Evolutionary conservation across 2,113 vertebrate species (phyloP), one percentile per base, ranked within the genome.

Genomic region (Nothobranchius kuhntae): DNA sequence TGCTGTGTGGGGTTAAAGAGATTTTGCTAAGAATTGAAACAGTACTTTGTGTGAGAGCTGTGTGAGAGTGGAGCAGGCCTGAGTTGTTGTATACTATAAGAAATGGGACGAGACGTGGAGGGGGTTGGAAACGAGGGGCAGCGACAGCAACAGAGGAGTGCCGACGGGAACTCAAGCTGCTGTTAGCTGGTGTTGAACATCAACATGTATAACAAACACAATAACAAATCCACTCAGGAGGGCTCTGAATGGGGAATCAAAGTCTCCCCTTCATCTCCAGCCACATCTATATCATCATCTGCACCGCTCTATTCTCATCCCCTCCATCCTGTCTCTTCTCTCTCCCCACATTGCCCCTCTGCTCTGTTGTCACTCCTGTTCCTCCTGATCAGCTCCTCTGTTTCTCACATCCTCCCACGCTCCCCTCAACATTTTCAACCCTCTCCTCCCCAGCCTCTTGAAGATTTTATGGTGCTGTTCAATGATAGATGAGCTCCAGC

Each of bases 401-500:
- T 68, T 79, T 69, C 71, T 84, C 72, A 71, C 72, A 71, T 70
- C 71, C 73, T 82, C 77, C 68, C 84, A 78, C 86, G 70, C 59
- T 63, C 74, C 68, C 38, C 75, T 81, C 79, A 38, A 45, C 73
- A 68, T 71, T 71, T 77, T 73, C 72, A 75, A 63, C 70, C 61
- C 71, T 81, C 75, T 77, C 40, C 68, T 70, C 77, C 65, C 21
- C 71, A 75, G 57, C 71, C 77, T 88, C 65, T 75, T 88, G 77
- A 88, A 89, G 65, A 86, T 89, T 91, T 90, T 70, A 89, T 89
- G 81, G 83, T 77, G 70, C 53, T 73, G 66, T 78, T 92, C 71
- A 93, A 91, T 89, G 75, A 89, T 88, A 85, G 81, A 89, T 90
- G 81, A 86, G 84, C 73, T 71, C 54, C 78, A 77, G 68, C 81